A percentile compares a stretch with the other conserved stretches of the same genome.
Evolutionary conservation across 2,888 invertebrate genomes (phyloP).

Genomic region (Molanna angustata): DNA sequence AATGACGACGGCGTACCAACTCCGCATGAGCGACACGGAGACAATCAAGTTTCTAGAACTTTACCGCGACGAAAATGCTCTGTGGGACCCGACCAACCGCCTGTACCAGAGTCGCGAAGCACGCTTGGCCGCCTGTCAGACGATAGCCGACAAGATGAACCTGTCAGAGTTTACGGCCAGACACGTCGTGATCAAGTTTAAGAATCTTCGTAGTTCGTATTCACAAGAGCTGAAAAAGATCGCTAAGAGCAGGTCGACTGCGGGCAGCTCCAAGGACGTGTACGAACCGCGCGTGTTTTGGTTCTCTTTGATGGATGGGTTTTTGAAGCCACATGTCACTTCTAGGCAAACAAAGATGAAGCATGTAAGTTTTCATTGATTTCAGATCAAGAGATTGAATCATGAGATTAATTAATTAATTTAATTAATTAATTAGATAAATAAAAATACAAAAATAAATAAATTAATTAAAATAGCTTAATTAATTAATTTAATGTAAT

Average conservation of each 20-base stretch:
- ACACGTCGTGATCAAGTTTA: slow-evolving; percentile 44
- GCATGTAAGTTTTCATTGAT: too few species aligned
- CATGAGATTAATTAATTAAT: too few species aligned
- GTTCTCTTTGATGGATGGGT: slow-evolving; percentile 39
- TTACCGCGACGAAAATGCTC: slow-evolving; percentile 38
- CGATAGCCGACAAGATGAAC: slow-evolving; percentile 39
- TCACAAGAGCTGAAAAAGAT: slow-evolving; percentile 44
- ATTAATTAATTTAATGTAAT: too few species aligned
- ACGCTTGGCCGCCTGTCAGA: slow-evolving; percentile 35
- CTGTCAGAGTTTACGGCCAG: slow-evolving; percentile 38
- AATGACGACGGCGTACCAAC: neutral
- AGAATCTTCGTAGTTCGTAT: slow-evolving; percentile 43
- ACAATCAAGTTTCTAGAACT: slow-evolving; percentile 38
- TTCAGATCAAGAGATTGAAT: too few species aligned
- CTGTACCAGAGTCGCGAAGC: slow-evolving; percentile 38
- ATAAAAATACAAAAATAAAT: too few species aligned
- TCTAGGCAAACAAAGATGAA: too few species aligned
- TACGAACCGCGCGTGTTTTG: slow-evolving; percentile 38
- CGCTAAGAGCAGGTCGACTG: slow-evolving; percentile 29
- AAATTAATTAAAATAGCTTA: too few species aligned
- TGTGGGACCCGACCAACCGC: slow-evolving; percentile 39
- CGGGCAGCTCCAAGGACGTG: slow-evolving; percentile 29
- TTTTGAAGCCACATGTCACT: too few species aligned
- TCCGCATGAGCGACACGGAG: slow-evolving; percentile 14
- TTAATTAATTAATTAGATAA: too few species aligned